Conservation (phyloP, 1,140 invertebrate species). For the Hylaeus anthracinus region DNA sequence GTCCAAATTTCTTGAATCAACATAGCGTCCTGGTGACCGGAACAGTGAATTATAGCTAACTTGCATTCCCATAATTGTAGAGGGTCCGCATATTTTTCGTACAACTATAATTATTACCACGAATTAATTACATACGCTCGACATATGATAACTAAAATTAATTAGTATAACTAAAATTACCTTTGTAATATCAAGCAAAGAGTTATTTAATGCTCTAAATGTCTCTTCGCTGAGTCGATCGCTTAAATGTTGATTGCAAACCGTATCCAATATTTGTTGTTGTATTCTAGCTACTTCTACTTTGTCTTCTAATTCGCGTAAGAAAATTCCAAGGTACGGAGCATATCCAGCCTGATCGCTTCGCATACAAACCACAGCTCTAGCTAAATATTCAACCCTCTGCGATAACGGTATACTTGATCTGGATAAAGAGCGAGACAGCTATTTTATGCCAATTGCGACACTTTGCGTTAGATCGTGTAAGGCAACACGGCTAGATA, state of each 20-base stretch:
- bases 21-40: constrained; percentile 89
- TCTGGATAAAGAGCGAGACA: constrained; percentile 71
- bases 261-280: constrained; percentile 85
- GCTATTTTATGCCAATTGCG: background rate
- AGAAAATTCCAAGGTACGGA: constrained; percentile 90
- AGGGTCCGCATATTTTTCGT: constrained; percentile 91
- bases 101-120: constrained; percentile 83
- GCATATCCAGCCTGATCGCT: constrained; percentile 90
- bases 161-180: constrained; percentile 67
- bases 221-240: constrained; percentile 75
- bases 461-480: background rate
- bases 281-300: constrained; percentile 93
- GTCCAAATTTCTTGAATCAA: constrained; percentile 90
- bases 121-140: background rate
- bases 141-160: background rate
- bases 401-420: constrained; percentile 85
- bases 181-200: constrained; percentile 85
- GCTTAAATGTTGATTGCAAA: constrained; percentile 79
- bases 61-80: constrained; percentile 92
- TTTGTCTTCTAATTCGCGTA: constrained; percentile 96
- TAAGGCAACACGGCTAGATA: background rate
- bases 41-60: constrained; percentile 91
- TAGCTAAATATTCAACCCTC: constrained; percentile 93
- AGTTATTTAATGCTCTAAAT: constrained; percentile 83
- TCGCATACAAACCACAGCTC: constrained; percentile 97